These are phyloP conservation scores for Panopea generosa DNA, from an alignment of 2,888 invertebrate genomes.

Conservation along the genomic window DNA sequence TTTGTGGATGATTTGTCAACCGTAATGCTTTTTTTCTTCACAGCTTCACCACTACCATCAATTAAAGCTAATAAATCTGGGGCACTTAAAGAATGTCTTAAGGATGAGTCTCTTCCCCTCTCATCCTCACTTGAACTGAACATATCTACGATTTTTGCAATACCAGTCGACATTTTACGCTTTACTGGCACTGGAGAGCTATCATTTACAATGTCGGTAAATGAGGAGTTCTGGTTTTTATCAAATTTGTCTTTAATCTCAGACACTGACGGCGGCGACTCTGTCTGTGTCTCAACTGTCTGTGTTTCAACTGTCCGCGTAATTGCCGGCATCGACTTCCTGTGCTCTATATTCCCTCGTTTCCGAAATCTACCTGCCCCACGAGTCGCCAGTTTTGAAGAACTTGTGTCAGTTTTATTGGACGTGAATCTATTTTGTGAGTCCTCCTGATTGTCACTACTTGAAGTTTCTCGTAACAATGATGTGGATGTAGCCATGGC, in stretches of 20 bases:
- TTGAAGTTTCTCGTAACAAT: constrained; percentile 27
- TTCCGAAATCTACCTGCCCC: constrained; percentile 56
- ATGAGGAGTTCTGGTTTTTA: constrained; percentile 28
- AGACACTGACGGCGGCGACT: constrained; percentile 37
- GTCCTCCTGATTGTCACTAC: constrained; percentile 36
- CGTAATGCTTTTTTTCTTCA: constrained; percentile 30
- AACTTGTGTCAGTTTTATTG: constrained; percentile 9
- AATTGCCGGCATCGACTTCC: constrained; percentile 73
- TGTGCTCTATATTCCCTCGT: constrained; percentile 56
- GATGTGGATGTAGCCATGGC: constrained; percentile 32
- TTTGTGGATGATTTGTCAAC: constrained; percentile 31
- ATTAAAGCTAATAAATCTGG: constrained; percentile 77
- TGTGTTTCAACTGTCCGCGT: constrained; percentile 69
- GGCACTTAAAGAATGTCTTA: constrained; percentile 77
- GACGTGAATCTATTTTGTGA: constrained; percentile 6
- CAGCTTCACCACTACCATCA: constrained; percentile 16
- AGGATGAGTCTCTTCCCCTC: constrained; percentile 42
- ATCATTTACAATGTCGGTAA: constrained; percentile 60
- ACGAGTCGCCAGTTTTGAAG: constrained; percentile 18
- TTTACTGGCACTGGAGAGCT: constrained; percentile 57
- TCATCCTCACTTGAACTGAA: constrained; percentile 79
- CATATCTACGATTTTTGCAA: constrained; percentile 76
- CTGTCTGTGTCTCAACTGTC: constrained; percentile 66
- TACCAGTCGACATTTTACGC: constrained; percentile 70
- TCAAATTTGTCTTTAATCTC: constrained; percentile 44